Percentiles rank a stretch among this genome's conserved stretches.
These are phyloP conservation scores for Alectura lathami DNA, from an alignment of 2,113 vertebrate species.

Conservation along the genomic window DNA sequence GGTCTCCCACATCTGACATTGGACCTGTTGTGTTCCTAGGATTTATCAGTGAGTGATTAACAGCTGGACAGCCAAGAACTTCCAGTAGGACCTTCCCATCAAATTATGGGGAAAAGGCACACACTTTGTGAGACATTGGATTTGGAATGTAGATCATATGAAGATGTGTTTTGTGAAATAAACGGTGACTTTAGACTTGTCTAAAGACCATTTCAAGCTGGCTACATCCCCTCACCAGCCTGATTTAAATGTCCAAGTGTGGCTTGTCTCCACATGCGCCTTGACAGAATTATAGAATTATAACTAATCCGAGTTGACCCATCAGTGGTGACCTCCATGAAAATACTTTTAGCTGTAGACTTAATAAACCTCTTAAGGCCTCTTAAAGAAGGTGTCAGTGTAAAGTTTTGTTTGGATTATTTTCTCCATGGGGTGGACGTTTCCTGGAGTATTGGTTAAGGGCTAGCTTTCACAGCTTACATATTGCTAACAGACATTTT, in stretches of 20 bases:
- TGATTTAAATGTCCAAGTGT: background rate
- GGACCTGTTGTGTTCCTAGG: background rate
- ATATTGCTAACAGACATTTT: background rate
- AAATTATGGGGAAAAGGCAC: background rate
- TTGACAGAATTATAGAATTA: background rate
- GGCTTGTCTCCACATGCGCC: background rate
- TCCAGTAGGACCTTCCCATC: background rate
- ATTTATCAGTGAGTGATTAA: background rate
- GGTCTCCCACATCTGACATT: background rate
- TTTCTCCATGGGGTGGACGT: background rate
- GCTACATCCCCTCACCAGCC: background rate
- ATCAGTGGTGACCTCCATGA: background rate
- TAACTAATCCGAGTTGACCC: background rate
- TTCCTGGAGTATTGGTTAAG: background rate
- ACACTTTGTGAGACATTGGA: background rate
- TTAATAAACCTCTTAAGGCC: background rate
- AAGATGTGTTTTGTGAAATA: background rate
- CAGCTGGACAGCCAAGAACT: background rate
- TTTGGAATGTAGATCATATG: background rate
- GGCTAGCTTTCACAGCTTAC: background rate
- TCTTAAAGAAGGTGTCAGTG: background rate
- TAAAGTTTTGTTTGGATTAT: background rate
- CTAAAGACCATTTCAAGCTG: background rate
- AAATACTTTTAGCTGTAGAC: conserved; percentile 5
- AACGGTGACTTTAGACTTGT: background rate